Conservation (phyloP, 2,888 invertebrate genomes). For the Tiliacea citrago region DNA sequence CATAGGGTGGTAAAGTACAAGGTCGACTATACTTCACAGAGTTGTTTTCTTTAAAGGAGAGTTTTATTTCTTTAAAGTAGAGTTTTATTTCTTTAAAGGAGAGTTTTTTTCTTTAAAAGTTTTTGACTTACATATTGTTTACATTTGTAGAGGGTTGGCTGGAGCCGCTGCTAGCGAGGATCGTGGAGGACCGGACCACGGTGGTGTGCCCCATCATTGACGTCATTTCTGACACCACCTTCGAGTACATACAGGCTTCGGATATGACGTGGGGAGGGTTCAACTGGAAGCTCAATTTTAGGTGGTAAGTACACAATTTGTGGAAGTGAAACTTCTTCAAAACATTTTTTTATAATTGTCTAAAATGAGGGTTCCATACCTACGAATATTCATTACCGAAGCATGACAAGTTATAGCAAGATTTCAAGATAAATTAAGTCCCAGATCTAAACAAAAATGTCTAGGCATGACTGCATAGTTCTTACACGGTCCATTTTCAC, state of each 20-base stretch:
- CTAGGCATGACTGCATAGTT: not conserved
- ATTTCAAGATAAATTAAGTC: not conserved
- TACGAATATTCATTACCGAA: not conserved
- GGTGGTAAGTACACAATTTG: slow-evolving; percentile 93
- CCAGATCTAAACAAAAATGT: not conserved
- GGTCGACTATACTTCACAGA: not conserved
- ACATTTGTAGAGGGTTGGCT: slow-evolving; percentile 97
- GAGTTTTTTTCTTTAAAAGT: not conserved
- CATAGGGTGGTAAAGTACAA: not conserved
- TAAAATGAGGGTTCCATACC: not conserved
- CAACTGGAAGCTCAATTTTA: slow-evolving; percentile 99
- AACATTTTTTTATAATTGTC: not conserved
- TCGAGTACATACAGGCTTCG: slow-evolving; percentile 99
- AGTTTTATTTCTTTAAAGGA: too few relatives aligned
- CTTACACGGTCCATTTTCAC: slow-evolving; percentile 20
- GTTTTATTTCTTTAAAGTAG: too few relatives aligned
- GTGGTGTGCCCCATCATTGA: slow-evolving; percentile 99
- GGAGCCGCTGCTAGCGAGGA: slow-evolving; percentile 97
- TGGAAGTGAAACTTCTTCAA: too few relatives aligned
- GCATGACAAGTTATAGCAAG: not conserved
- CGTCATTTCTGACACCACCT: slow-evolving; percentile 99
- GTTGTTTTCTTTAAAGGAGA: not conserved
- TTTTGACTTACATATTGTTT: slow-evolving; percentile 3
- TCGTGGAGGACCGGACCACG: slow-evolving; percentile 97
- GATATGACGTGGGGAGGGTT: slow-evolving; percentile 99